phyloP scores from a whole-genome alignment of 53 echinoderm and acorn worm species.

The Antedon mediterranea region DNA sequence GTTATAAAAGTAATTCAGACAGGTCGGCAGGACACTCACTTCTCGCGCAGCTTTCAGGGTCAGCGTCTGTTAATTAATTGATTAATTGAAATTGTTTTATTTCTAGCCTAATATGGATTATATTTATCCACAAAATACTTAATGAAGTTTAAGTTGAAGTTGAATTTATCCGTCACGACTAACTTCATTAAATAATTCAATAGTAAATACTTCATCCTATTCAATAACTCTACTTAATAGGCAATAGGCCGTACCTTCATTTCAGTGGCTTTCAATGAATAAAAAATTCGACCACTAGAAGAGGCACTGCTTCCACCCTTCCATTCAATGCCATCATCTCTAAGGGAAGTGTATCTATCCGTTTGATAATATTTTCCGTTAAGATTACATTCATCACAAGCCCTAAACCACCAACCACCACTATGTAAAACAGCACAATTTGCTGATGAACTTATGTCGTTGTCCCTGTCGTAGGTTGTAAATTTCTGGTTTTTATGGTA shows the following conservation, averaged over 20 bases:
- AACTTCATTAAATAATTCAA: too few species aligned
- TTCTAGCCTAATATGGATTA: too few species aligned
- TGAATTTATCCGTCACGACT: too few species aligned
- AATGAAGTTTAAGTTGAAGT: too few species aligned
- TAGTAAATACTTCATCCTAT: too few species aligned
- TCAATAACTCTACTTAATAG: not conserved
- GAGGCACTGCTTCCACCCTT: constrained; percentile 15
- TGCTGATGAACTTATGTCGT: constrained; percentile 39
- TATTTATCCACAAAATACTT: too few species aligned
- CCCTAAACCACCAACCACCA: constrained; percentile 97
- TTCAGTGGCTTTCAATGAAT: constrained; percentile 68
- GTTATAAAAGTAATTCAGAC: too few species aligned
- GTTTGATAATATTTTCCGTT: constrained; percentile 75
- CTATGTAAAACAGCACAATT: constrained; percentile 82
- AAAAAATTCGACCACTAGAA: constrained; percentile 55
- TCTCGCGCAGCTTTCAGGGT: too few species aligned
- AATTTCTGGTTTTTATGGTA: constrained; percentile 74
- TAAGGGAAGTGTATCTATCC: constrained; percentile 43
- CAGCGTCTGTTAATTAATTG: too few species aligned
- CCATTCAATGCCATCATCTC: constrained; percentile 97
- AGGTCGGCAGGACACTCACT: too few species aligned
- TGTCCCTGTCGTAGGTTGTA: constrained; percentile 73
- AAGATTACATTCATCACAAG: constrained; percentile 80
- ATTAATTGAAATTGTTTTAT: too few species aligned
- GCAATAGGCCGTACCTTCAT: constrained; percentile 82